Conservation (phyloP, 2,888 invertebrate species). For the Hirudinaria manillensis region DNA sequence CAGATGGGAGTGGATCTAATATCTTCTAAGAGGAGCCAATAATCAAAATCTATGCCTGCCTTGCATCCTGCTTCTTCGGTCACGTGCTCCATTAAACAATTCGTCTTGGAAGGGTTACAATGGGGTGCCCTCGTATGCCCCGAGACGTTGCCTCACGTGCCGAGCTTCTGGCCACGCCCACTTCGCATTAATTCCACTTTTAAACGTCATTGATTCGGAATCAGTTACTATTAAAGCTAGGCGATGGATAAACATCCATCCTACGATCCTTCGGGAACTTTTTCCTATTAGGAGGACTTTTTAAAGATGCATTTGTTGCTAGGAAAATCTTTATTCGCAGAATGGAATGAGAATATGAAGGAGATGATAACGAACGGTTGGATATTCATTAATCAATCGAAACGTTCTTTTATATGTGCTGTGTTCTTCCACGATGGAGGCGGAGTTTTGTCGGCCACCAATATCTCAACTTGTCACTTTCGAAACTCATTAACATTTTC, state of each 20-base stretch:
- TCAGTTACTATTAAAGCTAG: constrained; percentile 3
- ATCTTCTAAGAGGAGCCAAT: background rate
- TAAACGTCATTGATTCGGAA: constrained; percentile 16
- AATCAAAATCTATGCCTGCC: constrained; percentile 5
- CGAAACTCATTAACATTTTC: too few species aligned
- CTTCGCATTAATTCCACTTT: constrained; percentile 10
- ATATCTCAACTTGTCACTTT: too few species aligned
- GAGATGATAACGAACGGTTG: too few species aligned
- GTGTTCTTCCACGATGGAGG: too few species aligned
- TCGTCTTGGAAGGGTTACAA: constrained; percentile 8
- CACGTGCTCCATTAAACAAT: constrained; percentile 11
- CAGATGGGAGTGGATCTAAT: constrained; percentile 2
- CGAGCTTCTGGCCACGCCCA: background rate
- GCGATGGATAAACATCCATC: constrained; percentile 9
- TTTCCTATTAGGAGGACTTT: background rate
- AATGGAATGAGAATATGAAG: too few species aligned
- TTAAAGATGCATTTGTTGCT: background rate
- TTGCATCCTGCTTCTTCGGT: too few species aligned
- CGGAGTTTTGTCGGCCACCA: too few species aligned
- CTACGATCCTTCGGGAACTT: background rate
- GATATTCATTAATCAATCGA: too few species aligned
- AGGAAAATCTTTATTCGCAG: too few species aligned
- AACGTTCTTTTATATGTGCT: too few species aligned
- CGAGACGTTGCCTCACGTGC: background rate
- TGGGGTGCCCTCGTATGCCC: background rate